Conservation (phyloP, 2,888 invertebrate species). For the Agapostemon virescens region DNA sequence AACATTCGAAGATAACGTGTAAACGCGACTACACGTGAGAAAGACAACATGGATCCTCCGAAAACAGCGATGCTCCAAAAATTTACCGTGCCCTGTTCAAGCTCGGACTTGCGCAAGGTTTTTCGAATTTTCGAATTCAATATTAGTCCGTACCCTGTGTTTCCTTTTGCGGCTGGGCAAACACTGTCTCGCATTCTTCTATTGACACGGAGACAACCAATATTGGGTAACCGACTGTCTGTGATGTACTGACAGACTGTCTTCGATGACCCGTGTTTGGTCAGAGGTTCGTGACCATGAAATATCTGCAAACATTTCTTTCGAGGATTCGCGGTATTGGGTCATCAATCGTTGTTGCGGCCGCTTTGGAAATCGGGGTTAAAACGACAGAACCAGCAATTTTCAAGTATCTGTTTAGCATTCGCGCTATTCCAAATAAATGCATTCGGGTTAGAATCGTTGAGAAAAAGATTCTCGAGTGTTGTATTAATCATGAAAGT, state of each 20-base stretch:
- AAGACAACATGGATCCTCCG: not conserved
- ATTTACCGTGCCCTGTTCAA: not conserved
- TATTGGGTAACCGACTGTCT: conserved; percentile 1
- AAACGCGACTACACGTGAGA: not conserved
- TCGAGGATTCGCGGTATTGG: not conserved
- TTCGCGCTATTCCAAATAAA: too few relatives aligned
- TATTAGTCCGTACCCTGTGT: conserved; percentile 1
- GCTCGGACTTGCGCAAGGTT: not conserved
- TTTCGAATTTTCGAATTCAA: not conserved
- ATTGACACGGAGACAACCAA: conserved; percentile 11
- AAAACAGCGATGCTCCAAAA: not conserved
- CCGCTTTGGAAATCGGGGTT: not conserved
- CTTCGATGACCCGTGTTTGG: not conserved
- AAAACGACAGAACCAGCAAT: not conserved
- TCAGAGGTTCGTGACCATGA: not conserved
- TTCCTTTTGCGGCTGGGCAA: conserved; percentile 11
- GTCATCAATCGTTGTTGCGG: not conserved
- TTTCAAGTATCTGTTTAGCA: too few relatives aligned
- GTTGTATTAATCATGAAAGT: too few relatives aligned
- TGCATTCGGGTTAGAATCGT: too few relatives aligned
- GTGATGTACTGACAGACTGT: not conserved
- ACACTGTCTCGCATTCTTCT: not conserved
- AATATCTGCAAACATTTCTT: conserved; percentile 1
- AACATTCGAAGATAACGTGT: not conserved
- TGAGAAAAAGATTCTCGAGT: too few relatives aligned